These are phyloP conservation scores for Aegotheles bennettii DNA, from an alignment of 2,113 vertebrate genomes.

Conservation along the genomic window DNA sequence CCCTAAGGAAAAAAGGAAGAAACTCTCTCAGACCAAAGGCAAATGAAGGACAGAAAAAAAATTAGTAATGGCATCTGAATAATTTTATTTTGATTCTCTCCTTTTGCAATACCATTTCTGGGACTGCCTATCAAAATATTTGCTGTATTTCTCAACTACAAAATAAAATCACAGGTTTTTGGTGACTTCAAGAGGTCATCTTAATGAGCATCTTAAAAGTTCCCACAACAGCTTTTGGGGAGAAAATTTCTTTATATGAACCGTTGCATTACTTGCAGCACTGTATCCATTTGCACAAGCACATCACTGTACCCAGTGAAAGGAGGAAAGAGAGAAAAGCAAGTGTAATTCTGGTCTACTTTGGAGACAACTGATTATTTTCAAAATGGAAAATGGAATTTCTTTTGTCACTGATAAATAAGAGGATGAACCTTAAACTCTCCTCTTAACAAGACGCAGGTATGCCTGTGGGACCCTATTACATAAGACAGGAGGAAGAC, in stretches of 20 bases:
- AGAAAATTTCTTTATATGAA: not conserved
- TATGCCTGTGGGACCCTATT: accelerated
- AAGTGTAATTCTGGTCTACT: not conserved
- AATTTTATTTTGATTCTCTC: not conserved
- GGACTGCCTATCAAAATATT: not conserved
- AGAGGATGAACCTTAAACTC: not conserved
- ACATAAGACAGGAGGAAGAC: not conserved
- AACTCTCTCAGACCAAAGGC: not conserved
- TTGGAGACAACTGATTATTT: not conserved
- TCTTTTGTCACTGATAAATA: not conserved
- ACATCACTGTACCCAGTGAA: not conserved
- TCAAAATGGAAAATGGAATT: not conserved
- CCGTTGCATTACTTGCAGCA: not conserved
- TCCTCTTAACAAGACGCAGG: not conserved
- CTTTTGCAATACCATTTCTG: not conserved
- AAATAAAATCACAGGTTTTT: not conserved
- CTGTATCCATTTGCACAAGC: not conserved
- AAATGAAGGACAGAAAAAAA: not conserved
- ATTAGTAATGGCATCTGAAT: not conserved
- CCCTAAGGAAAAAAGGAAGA: not conserved
- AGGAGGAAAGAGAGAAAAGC: not conserved
- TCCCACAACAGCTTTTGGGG: not conserved
- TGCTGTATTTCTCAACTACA: not conserved
- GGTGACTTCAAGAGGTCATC: not conserved
- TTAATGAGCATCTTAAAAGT: not conserved